A percentile compares a stretch with the other conserved stretches of the same genome.
phyloP scores from a whole-genome alignment of 2,888 invertebrate species.

The Cephus runcator region DNA sequence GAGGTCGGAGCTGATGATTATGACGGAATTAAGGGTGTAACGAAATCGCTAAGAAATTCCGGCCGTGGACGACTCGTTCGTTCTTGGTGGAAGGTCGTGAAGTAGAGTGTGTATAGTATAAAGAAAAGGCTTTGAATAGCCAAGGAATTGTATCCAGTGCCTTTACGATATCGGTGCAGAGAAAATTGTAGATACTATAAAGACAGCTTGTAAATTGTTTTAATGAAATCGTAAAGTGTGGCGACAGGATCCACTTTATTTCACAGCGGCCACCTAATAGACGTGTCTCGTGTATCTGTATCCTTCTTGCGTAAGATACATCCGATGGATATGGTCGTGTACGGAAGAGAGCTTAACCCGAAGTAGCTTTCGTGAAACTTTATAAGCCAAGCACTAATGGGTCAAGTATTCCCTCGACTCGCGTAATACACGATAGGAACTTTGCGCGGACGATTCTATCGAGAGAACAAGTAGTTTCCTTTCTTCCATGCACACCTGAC shows the following conservation, averaged over 20 bases:
- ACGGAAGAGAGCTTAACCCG: not conserved
- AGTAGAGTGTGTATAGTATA: not conserved
- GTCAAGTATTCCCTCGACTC: slow-evolving; percentile 13
- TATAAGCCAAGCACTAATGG: slow-evolving; percentile 19
- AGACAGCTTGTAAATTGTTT: slow-evolving; percentile 37
- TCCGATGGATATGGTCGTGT: not conserved
- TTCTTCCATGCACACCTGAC: not conserved
- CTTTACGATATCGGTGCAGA: not conserved
- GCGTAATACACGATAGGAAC: not conserved
- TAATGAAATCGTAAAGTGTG: slow-evolving; percentile 43
- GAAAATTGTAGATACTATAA: not conserved
- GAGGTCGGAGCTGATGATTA: not conserved
- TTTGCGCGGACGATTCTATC: not conserved
- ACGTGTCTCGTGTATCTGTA: not conserved
- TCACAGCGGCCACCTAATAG: slow-evolving; percentile 9
- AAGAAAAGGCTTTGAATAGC: not conserved
- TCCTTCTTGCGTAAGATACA: not conserved
- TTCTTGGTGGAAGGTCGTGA: not conserved
- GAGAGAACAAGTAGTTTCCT: not conserved
- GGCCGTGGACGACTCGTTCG: not conserved
- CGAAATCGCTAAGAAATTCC: not conserved
- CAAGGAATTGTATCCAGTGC: not conserved
- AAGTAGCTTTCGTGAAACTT: slow-evolving; percentile 11
- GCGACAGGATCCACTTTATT: slow-evolving; percentile 35
- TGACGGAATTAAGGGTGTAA: not conserved